Conservation (phyloP, 2,113 vertebrate species). For the Sterrhoptilus dennistouni region DNA sequence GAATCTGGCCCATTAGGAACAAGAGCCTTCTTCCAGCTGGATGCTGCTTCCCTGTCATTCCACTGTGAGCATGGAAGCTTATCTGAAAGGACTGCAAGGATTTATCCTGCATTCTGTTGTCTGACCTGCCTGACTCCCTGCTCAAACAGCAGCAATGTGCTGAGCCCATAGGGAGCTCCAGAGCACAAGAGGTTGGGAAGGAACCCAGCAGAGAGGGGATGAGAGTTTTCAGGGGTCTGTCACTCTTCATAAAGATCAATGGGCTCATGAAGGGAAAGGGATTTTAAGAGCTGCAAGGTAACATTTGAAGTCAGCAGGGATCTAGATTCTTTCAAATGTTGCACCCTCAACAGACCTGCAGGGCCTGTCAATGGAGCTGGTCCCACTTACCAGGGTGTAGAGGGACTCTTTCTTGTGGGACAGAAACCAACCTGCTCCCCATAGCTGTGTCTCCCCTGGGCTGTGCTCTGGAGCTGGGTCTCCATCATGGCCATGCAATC, state of each 20-base stretch:
- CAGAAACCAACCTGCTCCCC: neutral
- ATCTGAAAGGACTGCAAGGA: neutral
- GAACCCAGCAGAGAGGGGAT: neutral
- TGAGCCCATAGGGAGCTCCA: neutral
- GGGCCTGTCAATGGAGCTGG: neutral
- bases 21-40: neutral
- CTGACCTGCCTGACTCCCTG: neutral
- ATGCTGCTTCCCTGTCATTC: neutral
- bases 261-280: neutral
- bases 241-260: neutral
- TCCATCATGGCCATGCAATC: neutral
- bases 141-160: neutral
- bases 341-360: neutral
- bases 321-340: neutral
- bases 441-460: rapidly evolving
- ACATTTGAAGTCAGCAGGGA: neutral
- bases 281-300: neutral
- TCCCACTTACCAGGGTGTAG: neutral
- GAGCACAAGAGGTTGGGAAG: neutral
- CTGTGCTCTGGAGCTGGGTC: neutral
- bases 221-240: neutral
- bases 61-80: neutral
- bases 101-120: neutral
- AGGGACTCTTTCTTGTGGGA: neutral
- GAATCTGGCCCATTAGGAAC: neutral